Percentiles rank a stretch among this genome's conserved stretches.
Conservation (phyloP, 2,797 vertebrate genomes). For the Paedocypris micromegethes region DNA sequence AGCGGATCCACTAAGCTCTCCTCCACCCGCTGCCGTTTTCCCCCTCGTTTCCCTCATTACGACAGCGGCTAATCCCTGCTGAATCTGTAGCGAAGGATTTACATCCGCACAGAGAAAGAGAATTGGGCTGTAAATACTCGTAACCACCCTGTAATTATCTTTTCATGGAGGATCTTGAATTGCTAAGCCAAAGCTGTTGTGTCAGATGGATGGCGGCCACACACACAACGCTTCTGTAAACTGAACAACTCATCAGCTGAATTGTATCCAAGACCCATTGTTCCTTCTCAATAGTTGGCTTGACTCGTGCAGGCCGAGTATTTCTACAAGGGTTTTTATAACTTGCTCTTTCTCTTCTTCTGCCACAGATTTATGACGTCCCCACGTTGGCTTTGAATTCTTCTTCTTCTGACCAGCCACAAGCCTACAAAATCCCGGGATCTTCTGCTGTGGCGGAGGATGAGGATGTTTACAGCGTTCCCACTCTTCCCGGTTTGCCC, state of each 20-base stretch:
- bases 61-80: slow-evolving; percentile 46
- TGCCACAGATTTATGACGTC: slow-evolving; percentile 77
- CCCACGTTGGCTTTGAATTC: slow-evolving; percentile 68
- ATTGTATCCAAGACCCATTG: slow-evolving; percentile 24
- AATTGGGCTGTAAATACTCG: neutral
- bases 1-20: slow-evolving; percentile 19
- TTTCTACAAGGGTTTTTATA: slow-evolving; percentile 19
- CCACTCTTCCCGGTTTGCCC: slow-evolving; percentile 67
- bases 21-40: slow-evolving; percentile 9
- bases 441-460: slow-evolving; percentile 52
- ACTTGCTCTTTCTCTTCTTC: neutral
- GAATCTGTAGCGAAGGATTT: slow-evolving; percentile 7
- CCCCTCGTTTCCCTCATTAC: slow-evolving; percentile 48
- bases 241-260: neutral
- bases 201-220: slow-evolving; percentile 1
- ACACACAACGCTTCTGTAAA: neutral
- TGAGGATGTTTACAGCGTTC: slow-evolving; percentile 75
- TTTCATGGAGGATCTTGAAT: neutral
- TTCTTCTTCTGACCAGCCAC: slow-evolving; percentile 50
- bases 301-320: slow-evolving; percentile 16
- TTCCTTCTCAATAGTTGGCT: slow-evolving; percentile 25
- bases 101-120: neutral
- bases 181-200: neutral
- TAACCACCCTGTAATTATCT: neutral
- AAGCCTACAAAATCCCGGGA: slow-evolving; percentile 59